Base-by-base conservation (phyloP, 2,888 invertebrate genomes). In the Hypomecis punctinalis region DNA sequence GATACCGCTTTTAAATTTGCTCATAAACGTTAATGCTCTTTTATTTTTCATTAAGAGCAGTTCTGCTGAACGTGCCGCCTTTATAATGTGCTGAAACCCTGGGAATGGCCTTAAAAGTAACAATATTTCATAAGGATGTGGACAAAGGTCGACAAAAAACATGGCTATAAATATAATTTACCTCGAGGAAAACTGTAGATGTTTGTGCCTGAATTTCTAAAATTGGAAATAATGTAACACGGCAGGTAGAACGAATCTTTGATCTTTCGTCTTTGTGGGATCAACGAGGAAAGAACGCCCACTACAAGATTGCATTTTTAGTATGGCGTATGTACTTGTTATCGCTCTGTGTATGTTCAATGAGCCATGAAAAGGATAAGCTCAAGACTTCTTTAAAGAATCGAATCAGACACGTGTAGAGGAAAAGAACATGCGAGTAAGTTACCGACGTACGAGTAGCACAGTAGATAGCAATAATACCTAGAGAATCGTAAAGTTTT, bases 21-120 rank as follows among this genome's bases (percentile, higher is more conserved):
- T 45, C 43, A 45, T 55, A 36, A 45, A 45, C 36, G 10, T 55
- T 9, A 11, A 37, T 33, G 13, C 13, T 5, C 11, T 45, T 55
- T 46, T 55, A 55, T 55, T 54, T 54, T 37, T 7, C 33, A 37
- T 46, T 55, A 11, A 45, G 23, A 23, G 46, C 46, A 43, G 46
- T 46, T 55, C 33, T n/a, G 47, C 39, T 39, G 39, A 39, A 39
- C 36, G 13, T 43, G 40, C 11, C 6, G 10, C 54, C 9, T 56
- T 52, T 33, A 10, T 39, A 55, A 37, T 13, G 13, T 37, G 46
- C 39, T 39, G 54, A 9, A 23, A 37, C 45, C 23, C 47, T 10
- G 23, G 33, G 37, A 39, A 39, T 56, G 56, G 47, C 56, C 46
- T 36, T 11, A 51, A 51, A 36, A 51, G 8, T 36, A 8, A 37